phyloP scores from a whole-genome alignment of 2,113 vertebrate genomes.

The Chroicocephalus ridibundus region DNA sequence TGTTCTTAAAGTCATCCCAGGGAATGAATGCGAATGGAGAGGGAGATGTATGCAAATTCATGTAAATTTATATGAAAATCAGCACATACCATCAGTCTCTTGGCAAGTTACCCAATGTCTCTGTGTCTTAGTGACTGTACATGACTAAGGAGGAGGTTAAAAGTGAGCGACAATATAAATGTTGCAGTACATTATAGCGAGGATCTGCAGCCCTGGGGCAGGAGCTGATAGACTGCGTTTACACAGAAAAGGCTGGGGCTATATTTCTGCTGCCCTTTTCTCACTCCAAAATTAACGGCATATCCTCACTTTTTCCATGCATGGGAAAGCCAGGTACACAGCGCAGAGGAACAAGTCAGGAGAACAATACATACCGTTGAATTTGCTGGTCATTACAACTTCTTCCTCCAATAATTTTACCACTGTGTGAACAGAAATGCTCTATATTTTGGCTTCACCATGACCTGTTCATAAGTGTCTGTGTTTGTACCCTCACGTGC shows the following conservation, averaged over 20 bases:
- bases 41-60: constrained; percentile 28
- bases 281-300: background rate
- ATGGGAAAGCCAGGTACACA: background rate
- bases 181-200: background rate
- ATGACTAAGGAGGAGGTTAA: background rate
- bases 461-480: background rate
- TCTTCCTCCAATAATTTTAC: background rate
- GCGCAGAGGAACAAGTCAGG: background rate
- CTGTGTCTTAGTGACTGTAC: background rate
- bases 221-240: background rate
- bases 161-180: background rate
- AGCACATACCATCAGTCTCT: background rate
- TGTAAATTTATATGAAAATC: constrained; percentile 10
- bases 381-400: background rate
- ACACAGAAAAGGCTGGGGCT: background rate
- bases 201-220: background rate
- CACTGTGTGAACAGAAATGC: background rate
- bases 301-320: background rate
- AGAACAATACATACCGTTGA: background rate
- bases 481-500: background rate
- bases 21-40: constrained; percentile 21
- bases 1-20: background rate
- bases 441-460: background rate
- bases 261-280: background rate
- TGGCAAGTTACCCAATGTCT: background rate